Conservation (phyloP, 2,888 invertebrate genomes). For the Criorhina ranunculi region DNA sequence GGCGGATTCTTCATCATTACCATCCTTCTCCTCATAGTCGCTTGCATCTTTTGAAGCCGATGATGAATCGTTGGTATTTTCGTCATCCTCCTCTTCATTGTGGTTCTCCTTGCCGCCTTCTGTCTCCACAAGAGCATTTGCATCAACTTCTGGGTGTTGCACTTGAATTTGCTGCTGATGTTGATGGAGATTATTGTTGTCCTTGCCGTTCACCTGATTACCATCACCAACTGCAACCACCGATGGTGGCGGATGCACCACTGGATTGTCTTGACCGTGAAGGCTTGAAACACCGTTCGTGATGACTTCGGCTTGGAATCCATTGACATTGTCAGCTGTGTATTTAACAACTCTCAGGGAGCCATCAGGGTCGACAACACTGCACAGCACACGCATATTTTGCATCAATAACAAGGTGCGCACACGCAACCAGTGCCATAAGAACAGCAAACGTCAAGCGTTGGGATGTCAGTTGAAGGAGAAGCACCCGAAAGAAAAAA, state of each 20-base stretch:
- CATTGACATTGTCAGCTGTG: slow-evolving; percentile 89
- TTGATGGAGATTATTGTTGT: slow-evolving; percentile 52
- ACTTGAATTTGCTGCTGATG: slow-evolving; percentile 71
- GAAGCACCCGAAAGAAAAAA: slow-evolving; percentile 18
- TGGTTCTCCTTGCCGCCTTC: slow-evolving; percentile 30
- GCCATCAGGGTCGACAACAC: slow-evolving; percentile 91
- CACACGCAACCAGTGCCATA: slow-evolving; percentile 32
- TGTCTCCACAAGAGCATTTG: slow-evolving; percentile 77
- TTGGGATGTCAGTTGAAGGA: slow-evolving; percentile 13
- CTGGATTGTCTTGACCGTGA: slow-evolving; percentile 80
- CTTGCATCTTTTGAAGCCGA: slow-evolving; percentile 56
- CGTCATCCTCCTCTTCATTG: slow-evolving; percentile 38
- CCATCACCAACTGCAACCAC: slow-evolving; percentile 27
- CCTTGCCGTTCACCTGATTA: slow-evolving; percentile 55
- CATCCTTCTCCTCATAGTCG: slow-evolving; percentile 66
- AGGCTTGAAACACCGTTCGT: slow-evolving; percentile 81
- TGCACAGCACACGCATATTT: slow-evolving; percentile 78
- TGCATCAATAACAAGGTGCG: slow-evolving; percentile 36
- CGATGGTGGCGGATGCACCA: slow-evolving; percentile 63
- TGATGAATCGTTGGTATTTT: slow-evolving; percentile 45
- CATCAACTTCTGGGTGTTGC: slow-evolving; percentile 73
- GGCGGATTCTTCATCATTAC: slow-evolving; percentile 39
- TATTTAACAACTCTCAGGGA: slow-evolving; percentile 90
- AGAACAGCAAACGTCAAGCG: slow-evolving; percentile 38
- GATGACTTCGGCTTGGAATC: slow-evolving; percentile 87